Evolutionary conservation across 2,888 invertebrate genomes (phyloP).

Genomic region (Scaptomyza tumidula): DNA sequence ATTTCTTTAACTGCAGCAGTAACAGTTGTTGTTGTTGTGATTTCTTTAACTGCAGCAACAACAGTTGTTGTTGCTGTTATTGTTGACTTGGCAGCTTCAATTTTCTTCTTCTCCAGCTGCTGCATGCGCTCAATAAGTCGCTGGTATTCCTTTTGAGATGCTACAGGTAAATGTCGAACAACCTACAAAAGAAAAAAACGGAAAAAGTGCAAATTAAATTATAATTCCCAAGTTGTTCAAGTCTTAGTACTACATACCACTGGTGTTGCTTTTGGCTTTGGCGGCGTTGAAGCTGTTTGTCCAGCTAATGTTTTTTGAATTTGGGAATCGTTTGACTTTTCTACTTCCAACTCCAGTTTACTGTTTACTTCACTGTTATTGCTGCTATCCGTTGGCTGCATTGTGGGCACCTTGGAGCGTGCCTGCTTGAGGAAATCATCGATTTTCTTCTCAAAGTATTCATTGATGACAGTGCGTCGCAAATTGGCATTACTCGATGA

Average conservation of each 20-base stretch:
- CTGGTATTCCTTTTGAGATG: conserved; percentile 83
- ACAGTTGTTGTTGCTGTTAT: neutral
- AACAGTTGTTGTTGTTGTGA: neutral
- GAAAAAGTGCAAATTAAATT: conserved; percentile 8
- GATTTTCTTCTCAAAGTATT: conserved; percentile 80
- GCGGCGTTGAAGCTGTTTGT: neutral
- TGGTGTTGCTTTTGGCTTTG: conserved; percentile 61
- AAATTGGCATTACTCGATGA: conserved; percentile 48
- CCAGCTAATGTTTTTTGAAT: neutral
- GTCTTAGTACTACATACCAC: conserved; percentile 62
- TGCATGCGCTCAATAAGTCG: conserved; percentile 83
- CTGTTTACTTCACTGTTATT: neutral
- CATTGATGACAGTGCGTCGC: conserved; percentile 68
- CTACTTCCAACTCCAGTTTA: conserved; percentile 7
- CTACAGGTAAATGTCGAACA: conserved; percentile 83
- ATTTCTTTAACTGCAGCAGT: no score
- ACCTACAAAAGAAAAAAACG: conserved; percentile 64
- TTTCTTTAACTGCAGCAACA: neutral
- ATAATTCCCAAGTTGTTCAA: neutral
- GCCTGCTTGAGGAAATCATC: conserved; percentile 81
- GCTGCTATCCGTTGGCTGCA: neutral
- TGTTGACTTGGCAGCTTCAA: neutral
- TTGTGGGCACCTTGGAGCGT: conserved; percentile 68
- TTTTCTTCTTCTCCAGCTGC: conserved; percentile 78
- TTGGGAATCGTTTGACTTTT: conserved; percentile 8